Base-by-base conservation (phyloP, 2,797 vertebrate genomes). In the Melanotaenia pygmaea region DNA sequence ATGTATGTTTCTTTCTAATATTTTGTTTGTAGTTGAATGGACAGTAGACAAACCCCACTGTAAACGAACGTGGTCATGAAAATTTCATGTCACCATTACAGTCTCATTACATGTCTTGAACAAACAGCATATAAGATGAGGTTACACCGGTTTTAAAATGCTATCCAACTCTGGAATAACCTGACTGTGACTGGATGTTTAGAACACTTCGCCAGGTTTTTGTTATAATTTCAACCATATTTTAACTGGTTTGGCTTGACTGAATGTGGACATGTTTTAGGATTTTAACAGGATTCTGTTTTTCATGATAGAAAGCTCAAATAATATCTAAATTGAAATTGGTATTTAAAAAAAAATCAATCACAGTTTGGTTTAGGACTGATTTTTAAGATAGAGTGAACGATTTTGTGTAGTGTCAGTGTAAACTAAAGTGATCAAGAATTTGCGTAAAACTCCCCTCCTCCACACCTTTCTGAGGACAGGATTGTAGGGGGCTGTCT, bases 21-120 rank as follows among this genome's bases (percentile, higher is more conserved):
- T 64, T 20, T 38, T 71, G 47, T 54, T 64, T 65, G 58, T 43
- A 68, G 67, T 32, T 59, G 60, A 76, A 43, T 40, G 37, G 62
- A 69, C 47, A 50, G 32, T 54, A 24, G 14, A 51, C 50, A 77
- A 67, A 37, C 37, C 47, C 66, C 57, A 66, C 80, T 90, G 85
- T 59, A 81, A 71, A 38, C 86, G 84, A 93, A 87, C 77, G 8
- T 67, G 65, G 67, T 75, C 62, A 82, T 95, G 63, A 89, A 93
- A 95, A 87, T 91, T 94, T 86, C 77, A 95, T 90, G 70, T 66
- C 45, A 74, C 93, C 91, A 93, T 95, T 94, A 95, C 89, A 93
- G 88, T 54, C 87, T 94, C 92, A 93, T 95, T 94, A 94, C 92
- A 93, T 76, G 84, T 80, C 72, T 66, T 56, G 35, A 85, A 92